Conservation (phyloP, 2,797 vertebrate species). For the Gobio occitaniae region DNA sequence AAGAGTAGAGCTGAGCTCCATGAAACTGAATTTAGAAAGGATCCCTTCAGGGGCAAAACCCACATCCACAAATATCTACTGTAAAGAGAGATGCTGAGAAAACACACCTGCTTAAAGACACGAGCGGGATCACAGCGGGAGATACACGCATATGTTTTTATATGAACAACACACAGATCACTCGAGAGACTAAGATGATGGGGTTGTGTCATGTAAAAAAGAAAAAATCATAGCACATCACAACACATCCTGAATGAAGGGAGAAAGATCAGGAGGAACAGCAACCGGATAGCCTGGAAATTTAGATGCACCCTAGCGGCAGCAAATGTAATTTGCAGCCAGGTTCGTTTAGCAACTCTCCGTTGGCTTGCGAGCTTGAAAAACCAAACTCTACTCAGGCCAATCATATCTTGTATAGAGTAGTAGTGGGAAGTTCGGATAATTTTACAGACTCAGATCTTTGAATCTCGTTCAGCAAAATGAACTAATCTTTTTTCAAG, state of each 20-base stretch:
- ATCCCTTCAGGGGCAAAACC: slow-evolving; percentile 60
- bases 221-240: background rate
- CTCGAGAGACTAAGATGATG: background rate
- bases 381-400: too few species aligned
- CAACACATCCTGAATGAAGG: background rate
- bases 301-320: too few species aligned
- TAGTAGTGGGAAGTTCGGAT: too few species aligned
- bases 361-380: too few species aligned
- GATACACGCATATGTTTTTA: slow-evolving; percentile 38
- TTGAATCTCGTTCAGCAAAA: too few species aligned
- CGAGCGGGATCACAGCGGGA: slow-evolving; percentile 7
- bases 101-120: slow-evolving; percentile 26
- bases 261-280: background rate
- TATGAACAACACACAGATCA: background rate
- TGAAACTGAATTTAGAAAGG: slow-evolving; percentile 56
- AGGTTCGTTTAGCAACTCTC: too few species aligned
- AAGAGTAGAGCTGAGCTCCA: slow-evolving; percentile 44
- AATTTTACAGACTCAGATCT: too few species aligned
- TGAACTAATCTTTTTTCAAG: too few species aligned
- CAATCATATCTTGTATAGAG: too few species aligned
- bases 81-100: slow-evolving; percentile 38
- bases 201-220: background rate
- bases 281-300: background rate
- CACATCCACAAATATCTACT: slow-evolving; percentile 64
- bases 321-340: too few species aligned